These are phyloP conservation scores for Scaptodrosophila latifasciaeformis DNA, from an alignment of 2,888 invertebrate genomes.

Conservation along the genomic window DNA sequence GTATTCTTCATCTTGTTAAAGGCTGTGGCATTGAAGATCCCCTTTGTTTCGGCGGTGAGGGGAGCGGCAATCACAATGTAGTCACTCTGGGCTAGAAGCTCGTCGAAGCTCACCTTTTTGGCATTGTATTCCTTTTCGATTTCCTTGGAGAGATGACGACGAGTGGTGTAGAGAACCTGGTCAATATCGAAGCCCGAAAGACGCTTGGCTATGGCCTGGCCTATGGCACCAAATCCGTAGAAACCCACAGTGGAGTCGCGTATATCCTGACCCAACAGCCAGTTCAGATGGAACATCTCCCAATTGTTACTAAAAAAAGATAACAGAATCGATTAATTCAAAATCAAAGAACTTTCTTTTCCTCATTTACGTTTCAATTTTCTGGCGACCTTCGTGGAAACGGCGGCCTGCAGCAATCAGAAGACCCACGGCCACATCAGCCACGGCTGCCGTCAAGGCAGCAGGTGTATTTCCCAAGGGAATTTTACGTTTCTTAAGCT, in stretches of 20 bases:
- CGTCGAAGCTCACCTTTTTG: slow-evolving; percentile 80
- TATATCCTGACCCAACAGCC: slow-evolving; percentile 87
- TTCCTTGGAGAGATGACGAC: slow-evolving; percentile 78
- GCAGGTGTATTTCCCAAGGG: slow-evolving; percentile 87
- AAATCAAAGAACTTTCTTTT: slow-evolving; percentile 19
- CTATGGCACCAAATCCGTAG: slow-evolving; percentile 88
- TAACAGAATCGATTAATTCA: not conserved
- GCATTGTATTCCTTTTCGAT: slow-evolving; percentile 76
- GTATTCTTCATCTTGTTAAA: slow-evolving; percentile 85
- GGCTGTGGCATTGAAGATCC: slow-evolving; percentile 81
- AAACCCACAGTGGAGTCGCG: slow-evolving; percentile 87
- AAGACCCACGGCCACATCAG: slow-evolving; percentile 87
- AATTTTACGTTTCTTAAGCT: slow-evolving; percentile 82
- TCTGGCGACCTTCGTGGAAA: slow-evolving; percentile 83
- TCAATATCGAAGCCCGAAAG: slow-evolving; percentile 84
- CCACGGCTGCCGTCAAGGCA: slow-evolving; percentile 85
- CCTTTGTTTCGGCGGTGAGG: slow-evolving; percentile 80
- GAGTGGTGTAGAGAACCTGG: slow-evolving; percentile 84
- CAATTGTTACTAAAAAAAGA: slow-evolving; percentile 77
- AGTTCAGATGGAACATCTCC: slow-evolving; percentile 82
- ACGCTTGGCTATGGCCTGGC: slow-evolving; percentile 83
- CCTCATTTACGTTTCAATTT: slow-evolving; percentile 76
- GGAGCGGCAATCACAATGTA: slow-evolving; percentile 82
- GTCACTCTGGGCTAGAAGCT: slow-evolving; percentile 82
- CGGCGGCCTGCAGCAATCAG: slow-evolving; percentile 85